phyloP scores from a whole-genome alignment of 2,797 vertebrate species.

The Hydrolagus colliei region DNA sequence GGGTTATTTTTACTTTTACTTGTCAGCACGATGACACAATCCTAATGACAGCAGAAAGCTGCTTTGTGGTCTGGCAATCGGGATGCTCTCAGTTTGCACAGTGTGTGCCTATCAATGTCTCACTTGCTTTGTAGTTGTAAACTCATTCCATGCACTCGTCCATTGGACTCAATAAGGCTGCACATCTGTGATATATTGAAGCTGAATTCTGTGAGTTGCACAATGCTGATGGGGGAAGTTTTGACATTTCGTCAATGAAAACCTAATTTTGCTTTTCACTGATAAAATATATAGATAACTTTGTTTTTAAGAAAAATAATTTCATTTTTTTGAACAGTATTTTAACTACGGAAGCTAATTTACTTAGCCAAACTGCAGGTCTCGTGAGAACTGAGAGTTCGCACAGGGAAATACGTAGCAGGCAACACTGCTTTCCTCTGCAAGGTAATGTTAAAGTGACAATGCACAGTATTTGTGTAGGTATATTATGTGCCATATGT shows the following conservation, averaged over 20 bases:
- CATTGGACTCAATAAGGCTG: not conserved
- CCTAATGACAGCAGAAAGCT: not conserved
- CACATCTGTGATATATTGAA: not conserved
- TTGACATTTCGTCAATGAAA: not conserved
- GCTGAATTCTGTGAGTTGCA: not conserved
- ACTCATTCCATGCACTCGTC: not conserved
- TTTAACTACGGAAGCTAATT: not conserved
- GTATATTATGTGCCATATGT: too few species aligned
- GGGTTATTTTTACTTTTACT: not conserved
- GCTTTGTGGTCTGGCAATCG: not conserved
- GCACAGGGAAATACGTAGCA: too few species aligned
- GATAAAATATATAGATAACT: not conserved
- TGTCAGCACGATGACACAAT: not conserved
- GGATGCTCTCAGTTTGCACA: not conserved
- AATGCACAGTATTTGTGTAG: too few species aligned
- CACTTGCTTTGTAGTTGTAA: not conserved
- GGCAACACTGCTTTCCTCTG: too few species aligned
- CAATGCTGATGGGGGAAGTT: not conserved
- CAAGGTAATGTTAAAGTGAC: too few species aligned
- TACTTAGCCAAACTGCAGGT: too few species aligned
- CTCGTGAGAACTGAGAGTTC: too few species aligned
- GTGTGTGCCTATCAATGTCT: not conserved
- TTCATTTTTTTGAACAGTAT: not conserved
- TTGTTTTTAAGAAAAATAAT: too few species aligned
- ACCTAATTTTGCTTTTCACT: not conserved